phyloP scores from a whole-genome alignment of 2,113 vertebrate genomes.

The Cebus imitator region DNA sequence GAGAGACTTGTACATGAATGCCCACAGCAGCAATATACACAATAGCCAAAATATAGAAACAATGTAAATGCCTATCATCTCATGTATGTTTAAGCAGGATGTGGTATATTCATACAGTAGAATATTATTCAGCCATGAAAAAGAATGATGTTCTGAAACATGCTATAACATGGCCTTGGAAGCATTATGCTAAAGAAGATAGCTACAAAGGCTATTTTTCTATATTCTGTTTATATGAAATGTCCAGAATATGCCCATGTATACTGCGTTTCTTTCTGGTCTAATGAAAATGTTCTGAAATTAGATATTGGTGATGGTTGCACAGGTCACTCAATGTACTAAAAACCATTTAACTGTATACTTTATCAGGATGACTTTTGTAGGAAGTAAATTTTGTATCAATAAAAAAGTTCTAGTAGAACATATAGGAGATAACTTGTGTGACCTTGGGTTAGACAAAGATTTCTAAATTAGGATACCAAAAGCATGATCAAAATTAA shows the following conservation, averaged over 20 bases:
- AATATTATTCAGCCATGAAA: neutral
- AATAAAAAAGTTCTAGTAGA: neutral
- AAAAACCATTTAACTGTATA: neutral
- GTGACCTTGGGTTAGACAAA: neutral
- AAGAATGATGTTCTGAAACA: neutral
- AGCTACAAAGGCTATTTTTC: neutral
- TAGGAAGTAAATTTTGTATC: neutral
- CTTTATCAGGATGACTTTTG: neutral
- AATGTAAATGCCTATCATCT: neutral
- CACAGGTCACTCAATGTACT: neutral
- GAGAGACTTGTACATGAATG: neutral
- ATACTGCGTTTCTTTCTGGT: neutral
- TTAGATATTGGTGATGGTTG: neutral
- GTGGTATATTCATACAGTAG: neutral
- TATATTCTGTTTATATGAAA: neutral
- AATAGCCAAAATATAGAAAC: neutral
- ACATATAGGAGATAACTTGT: neutral
- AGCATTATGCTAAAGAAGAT: neutral
- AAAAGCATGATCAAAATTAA: neutral
- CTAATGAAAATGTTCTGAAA: neutral
- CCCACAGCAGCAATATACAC: neutral
- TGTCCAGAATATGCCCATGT: neutral
- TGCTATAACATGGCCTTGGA: neutral
- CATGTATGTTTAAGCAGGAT: neutral
- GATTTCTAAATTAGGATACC: neutral